phyloP scores from a whole-genome alignment of 2,797 vertebrate genomes.

The Eulemur rubriventer region DNA sequence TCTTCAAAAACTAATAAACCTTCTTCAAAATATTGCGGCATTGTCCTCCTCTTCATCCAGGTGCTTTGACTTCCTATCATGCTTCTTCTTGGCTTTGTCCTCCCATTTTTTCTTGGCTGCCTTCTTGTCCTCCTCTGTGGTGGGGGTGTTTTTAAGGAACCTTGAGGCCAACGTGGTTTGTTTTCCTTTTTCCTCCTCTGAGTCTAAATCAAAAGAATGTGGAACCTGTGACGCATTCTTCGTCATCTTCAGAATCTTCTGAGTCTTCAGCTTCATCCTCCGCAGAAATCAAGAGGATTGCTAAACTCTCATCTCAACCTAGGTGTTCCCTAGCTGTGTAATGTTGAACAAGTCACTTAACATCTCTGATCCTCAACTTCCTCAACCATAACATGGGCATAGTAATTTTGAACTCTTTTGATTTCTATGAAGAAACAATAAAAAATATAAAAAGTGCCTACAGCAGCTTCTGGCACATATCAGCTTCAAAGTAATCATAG shows the following conservation, averaged over 20 bases:
- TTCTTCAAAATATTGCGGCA: background rate
- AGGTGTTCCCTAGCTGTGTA: background rate
- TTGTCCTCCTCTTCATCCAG: constrained; percentile 86
- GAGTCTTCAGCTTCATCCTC: constrained; percentile 89
- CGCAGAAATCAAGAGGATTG: background rate
- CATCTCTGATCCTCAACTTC: background rate
- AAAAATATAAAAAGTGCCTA: background rate
- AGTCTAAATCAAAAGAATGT: constrained; percentile 90
- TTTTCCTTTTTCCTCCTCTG: constrained; percentile 90
- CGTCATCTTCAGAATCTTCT: constrained; percentile 89
- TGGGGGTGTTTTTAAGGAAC: constrained; percentile 90
- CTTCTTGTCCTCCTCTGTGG: constrained; percentile 86
- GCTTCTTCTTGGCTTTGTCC: constrained; percentile 88
- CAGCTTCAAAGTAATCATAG: background rate
- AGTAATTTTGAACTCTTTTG: background rate
- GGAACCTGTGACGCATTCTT: constrained; percentile 90
- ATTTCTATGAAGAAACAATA: background rate
- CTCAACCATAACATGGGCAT: background rate
- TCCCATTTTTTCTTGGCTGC: constrained; percentile 85
- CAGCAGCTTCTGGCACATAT: background rate
- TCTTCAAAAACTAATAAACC: background rate
- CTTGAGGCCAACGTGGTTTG: constrained; percentile 87
- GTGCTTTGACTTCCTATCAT: constrained; percentile 86
- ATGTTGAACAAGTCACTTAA: background rate
- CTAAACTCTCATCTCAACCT: background rate